Conservation (phyloP, 2,113 vertebrate genomes). For the Neolamprologus cancellatus region DNA sequence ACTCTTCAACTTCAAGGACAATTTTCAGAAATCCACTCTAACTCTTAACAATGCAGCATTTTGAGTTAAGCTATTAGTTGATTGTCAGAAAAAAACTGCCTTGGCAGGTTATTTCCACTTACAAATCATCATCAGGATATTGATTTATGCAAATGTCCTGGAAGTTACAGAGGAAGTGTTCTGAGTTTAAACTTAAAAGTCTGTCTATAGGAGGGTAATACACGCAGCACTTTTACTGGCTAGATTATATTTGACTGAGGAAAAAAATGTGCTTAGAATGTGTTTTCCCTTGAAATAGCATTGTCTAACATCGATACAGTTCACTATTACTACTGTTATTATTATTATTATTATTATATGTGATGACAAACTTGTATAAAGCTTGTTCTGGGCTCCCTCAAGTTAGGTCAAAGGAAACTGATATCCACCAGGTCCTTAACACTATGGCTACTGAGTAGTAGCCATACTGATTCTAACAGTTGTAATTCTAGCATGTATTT, state of each 20-base stretch:
- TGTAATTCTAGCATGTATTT: neutral
- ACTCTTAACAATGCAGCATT: neutral
- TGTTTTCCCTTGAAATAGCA: neutral
- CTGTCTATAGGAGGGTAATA: neutral
- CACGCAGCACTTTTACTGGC: neutral
- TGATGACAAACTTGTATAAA: neutral
- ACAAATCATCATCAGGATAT: neutral
- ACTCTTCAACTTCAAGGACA: conserved; percentile 46
- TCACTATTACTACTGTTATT: neutral
- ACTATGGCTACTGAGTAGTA: neutral
- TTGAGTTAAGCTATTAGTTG: neutral
- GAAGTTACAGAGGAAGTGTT: neutral
- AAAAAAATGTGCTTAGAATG: neutral
- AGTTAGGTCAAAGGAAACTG: neutral
- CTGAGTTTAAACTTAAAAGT: neutral
- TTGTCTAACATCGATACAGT: neutral
- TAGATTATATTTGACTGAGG: neutral
- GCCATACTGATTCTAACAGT: neutral
- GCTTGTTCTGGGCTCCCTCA: neutral
- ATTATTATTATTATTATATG: neutral
- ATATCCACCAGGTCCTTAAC: neutral
- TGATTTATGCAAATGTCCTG: neutral
- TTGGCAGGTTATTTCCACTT: neutral
- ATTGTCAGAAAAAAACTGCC: neutral
- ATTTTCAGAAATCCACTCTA: conserved; percentile 1